phyloP scores from a whole-genome alignment of 2,113 vertebrate genomes.

The Eulemur macaco region DNA sequence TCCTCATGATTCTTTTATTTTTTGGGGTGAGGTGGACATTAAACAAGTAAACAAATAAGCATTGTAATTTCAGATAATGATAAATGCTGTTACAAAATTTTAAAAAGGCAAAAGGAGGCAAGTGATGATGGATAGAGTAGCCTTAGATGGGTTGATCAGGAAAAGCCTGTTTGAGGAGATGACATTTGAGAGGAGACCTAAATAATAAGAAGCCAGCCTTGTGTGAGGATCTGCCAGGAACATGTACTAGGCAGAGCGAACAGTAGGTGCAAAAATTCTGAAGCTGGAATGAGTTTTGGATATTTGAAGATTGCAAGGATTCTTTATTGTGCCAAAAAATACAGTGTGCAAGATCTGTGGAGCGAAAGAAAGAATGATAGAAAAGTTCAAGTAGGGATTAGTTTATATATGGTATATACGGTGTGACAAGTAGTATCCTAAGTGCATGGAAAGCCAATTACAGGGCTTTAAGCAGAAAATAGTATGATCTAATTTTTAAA shows the following conservation, averaged over 20 bases:
- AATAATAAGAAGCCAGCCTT: neutral
- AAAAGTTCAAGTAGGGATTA: neutral
- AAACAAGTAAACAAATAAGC: neutral
- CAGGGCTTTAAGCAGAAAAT: neutral
- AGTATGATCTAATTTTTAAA: neutral
- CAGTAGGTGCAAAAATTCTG: neutral
- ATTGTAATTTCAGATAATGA: neutral
- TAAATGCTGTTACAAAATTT: constrained; percentile 14
- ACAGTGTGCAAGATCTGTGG: neutral
- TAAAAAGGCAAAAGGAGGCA: neutral
- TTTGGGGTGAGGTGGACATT: neutral
- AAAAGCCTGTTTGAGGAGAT: neutral
- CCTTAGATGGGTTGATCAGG: neutral
- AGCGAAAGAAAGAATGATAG: neutral
- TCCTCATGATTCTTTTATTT: neutral
- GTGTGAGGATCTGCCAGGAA: neutral
- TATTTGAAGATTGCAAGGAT: neutral
- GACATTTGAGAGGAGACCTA: neutral
- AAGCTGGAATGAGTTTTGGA: neutral
- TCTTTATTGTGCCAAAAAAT: no score
- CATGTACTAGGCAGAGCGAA: neutral
- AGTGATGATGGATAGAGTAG: neutral
- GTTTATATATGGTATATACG: neutral
- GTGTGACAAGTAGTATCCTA: neutral
- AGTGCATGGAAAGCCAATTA: neutral